These are phyloP conservation scores for Acropora yongei DNA, from an alignment of 64 coral and sea anemone genomes.

Conservation along the genomic window DNA sequence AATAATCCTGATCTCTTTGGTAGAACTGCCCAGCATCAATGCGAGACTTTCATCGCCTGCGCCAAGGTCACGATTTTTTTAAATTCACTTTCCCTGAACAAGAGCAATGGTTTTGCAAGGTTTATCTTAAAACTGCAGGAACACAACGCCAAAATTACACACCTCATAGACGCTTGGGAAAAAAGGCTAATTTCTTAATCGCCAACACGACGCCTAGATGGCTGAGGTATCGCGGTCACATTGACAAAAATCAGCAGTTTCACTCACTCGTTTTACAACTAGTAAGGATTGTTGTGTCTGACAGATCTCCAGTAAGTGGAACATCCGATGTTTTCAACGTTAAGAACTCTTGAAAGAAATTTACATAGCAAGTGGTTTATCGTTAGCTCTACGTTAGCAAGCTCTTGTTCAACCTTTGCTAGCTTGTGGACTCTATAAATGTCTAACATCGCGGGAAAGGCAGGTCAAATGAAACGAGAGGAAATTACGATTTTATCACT, in stretches of 20 bases:
- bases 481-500: constrained; percentile 34
- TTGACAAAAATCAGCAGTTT: neutral
- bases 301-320: neutral
- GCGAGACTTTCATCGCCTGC: constrained; percentile 1
- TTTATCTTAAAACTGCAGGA: neutral
- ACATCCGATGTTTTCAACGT: neutral
- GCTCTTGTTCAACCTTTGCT: neutral
- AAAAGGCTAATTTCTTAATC: neutral
- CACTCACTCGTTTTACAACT: neutral
- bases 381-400: neutral
- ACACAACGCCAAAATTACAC: neutral
- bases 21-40: neutral
- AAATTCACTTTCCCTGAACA: neutral
- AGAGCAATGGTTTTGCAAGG: neutral
- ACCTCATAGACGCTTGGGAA: neutral
- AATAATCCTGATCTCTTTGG: neutral
- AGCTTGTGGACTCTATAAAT: neutral
- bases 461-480: neutral
- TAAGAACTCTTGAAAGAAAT: neutral
- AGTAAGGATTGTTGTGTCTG: neutral
- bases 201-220: neutral
- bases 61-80: constrained; percentile 15
- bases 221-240: neutral
- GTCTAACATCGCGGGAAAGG: neutral
- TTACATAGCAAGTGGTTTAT: neutral